Percentiles rank a stretch among this genome's conserved stretches.
Conservation (phyloP, 1,140 invertebrate species). For the Pinna nobilis region DNA sequence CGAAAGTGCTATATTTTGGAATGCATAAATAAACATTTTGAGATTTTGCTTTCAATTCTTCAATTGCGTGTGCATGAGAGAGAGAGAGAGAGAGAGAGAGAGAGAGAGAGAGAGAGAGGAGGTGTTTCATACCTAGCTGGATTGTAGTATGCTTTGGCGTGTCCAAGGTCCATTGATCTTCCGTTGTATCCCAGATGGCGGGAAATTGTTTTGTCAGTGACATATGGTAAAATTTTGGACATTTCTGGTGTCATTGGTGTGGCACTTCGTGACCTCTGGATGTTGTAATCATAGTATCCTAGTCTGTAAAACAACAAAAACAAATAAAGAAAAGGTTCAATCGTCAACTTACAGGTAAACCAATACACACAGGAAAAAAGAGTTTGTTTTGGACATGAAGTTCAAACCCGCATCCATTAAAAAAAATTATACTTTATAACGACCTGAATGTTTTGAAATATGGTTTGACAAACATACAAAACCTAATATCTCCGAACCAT, state of each 20-base stretch:
- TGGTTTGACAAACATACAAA: not conserved
- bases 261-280: constrained; percentile 64
- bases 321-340: no score
- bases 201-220: constrained; percentile 67
- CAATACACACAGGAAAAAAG: no score
- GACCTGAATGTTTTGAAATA: not conserved
- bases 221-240: constrained; percentile 66
- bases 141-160: constrained; percentile 69
- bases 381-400: not conserved
- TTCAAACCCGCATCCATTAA: not conserved
- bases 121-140: constrained; percentile 62
- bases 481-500: no score
- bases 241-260: constrained; percentile 68
- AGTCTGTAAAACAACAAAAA: constrained; percentile 49
- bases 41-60: no score
- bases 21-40: no score
- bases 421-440: not conserved
- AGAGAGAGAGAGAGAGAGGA: not conserved
- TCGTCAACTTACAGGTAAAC: no score
- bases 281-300: constrained; percentile 61
- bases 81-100: not conserved
- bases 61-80: no score
- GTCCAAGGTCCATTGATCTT: constrained; percentile 61
- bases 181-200: constrained; percentile 62
- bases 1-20: not conserved